Evolutionary conservation across 2,888 invertebrate species (phyloP), one percentile per base, ranked within the genome.

Genomic region (Hydroisotoma schaefferi): DNA sequence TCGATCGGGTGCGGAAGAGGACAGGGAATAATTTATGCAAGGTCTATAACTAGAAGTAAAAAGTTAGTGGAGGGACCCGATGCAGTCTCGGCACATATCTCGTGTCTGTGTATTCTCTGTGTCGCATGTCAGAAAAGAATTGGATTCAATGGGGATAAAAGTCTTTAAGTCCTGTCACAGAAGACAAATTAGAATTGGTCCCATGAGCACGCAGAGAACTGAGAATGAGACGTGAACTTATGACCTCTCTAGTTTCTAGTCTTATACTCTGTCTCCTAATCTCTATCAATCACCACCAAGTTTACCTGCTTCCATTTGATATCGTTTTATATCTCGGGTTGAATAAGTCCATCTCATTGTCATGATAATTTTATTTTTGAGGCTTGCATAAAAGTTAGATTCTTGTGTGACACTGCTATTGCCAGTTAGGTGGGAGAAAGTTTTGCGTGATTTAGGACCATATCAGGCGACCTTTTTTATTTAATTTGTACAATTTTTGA

Each of bases 151-250:
- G 46, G 46, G 46, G 25, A 46, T 23, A 46, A 46, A 25, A 46
- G 46, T 23, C 46, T 23, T 46, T 37, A 22, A 37, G 33, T 8
- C 37, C 53, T 61, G 65, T 61, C 65, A 61, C 26, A 53, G 25
- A 49, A 58, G 61, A 61, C 65, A 62, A 65, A 65, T 65, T 62
- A 55, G 55, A 59, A 62, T 59, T 59, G 55, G 65, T 65, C 62
- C 65, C 65, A 43, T 20, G 59, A 51, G 62, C 51, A 44, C 54
- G 20, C 33, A 15, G 38, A n/a, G n/a, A 28, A 37, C 40, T 40
- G 43, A 40, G 2, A 22, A 5, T 49, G 46, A 46, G 23, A 23
- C 23, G 46, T 22, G 46, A 46, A 46, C 46, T 46, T 46, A 46
- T 46, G 46, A 46, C 46, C 46, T 46, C 23, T 46, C 18, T 46